Evolutionary conservation across 2,888 invertebrate species (phyloP).

Genomic region (Tinea semifulvella): DNA sequence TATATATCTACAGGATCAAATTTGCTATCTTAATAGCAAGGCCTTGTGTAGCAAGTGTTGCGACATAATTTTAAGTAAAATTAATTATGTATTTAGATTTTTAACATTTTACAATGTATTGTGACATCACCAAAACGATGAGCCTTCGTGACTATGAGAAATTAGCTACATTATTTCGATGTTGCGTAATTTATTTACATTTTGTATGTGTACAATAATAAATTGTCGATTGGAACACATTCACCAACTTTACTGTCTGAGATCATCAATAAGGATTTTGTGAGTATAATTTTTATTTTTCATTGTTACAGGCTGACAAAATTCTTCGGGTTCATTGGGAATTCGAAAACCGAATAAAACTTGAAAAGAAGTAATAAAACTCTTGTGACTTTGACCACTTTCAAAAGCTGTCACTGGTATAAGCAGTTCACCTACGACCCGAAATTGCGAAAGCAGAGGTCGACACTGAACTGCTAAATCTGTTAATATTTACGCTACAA

Average conservation of each 20-base stretch:
- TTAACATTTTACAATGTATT: not conserved
- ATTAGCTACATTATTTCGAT: too few species aligned
- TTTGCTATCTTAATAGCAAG: conserved; percentile 40
- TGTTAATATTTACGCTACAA: not conserved
- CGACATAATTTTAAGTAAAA: not conserved
- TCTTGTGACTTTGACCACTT: conserved; percentile 28
- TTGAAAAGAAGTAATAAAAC: conserved; percentile 5
- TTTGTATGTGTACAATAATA: not conserved
- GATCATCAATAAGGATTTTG: conserved; percentile 2
- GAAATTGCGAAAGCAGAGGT: conserved; percentile 11
- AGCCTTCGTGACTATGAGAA: not conserved
- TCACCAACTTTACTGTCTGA: not conserved
- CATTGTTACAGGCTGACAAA: conserved; percentile 14
- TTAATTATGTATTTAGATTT: conserved; percentile 4
- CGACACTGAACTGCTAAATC: not conserved
- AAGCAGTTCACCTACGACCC: conserved; percentile 23
- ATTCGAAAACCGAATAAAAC: not conserved
- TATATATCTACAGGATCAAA: conserved; percentile 25
- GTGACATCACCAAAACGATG: not conserved
- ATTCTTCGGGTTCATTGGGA: not conserved
- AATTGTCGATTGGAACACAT: not conserved
- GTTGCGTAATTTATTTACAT: conserved; percentile 8
- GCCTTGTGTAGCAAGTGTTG: conserved; percentile 30
- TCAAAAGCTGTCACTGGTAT: conserved; percentile 27
- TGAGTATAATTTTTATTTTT: not conserved